Evolutionary conservation across 2,888 invertebrate species (phyloP), one percentile per base, ranked within the genome.

Genomic region (Antheraea yamamai): DNA sequence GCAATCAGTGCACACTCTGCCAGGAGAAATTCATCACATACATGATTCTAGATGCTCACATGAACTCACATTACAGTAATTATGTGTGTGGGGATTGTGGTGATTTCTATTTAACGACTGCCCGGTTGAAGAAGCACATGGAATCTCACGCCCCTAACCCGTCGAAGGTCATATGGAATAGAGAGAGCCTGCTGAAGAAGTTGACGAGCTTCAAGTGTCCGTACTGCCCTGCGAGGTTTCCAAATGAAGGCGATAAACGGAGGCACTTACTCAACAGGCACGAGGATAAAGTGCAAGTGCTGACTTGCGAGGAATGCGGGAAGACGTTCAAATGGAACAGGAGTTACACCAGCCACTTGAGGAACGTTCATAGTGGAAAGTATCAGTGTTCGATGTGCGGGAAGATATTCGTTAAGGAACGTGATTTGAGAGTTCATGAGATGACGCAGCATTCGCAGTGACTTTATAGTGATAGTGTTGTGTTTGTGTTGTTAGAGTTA

Each of bases 111-210:
- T 23, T 92, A 0, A 80, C 90, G 0, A 77, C 78, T 0, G 78
- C 64, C 0, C 78, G 93, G 0, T 72, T 91, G 0, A 89, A 88
- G 51, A 88, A 87, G 14, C 95, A 95, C 75, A 77, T 88, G 0
- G 86, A 89, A 73, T 92, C 89, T 0, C 96, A 96, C 76, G 76
- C 88, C 88, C 0, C 95, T 95, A 39, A 10, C 8, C 70, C 35
- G 0, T 76, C 93, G 20, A 82, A 86, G 0, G 86, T 87, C 35
- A 91, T 92, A 55, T 85, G 80, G 47, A 80, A 78, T 0, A 92
- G 89, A 52, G 77, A 81, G 0, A 82, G 84, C 0, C 51, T 83
- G 0, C 85, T 89, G 0, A 93, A 93, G 20, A 78, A 81, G 2
- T 81, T 83, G 4, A 55, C 77, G 0, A 81, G 81, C 0, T 83